Base-by-base conservation (phyloP, 2,888 invertebrate genomes). In the Elegia similella region DNA sequence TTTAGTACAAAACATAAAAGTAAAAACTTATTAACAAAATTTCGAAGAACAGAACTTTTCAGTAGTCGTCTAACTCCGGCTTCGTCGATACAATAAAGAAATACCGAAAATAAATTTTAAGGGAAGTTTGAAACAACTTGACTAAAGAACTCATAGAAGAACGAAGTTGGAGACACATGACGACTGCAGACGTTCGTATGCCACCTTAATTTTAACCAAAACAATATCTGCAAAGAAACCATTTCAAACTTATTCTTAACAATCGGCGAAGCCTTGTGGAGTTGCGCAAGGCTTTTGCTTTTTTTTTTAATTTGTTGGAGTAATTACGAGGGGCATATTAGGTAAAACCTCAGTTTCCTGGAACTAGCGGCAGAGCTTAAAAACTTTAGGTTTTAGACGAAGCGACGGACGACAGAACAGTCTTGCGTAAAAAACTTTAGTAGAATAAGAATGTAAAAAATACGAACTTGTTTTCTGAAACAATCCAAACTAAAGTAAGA, bases 171-270 rank as follows among this genome's bases (percentile, higher is more conserved):
- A 34, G 15, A 32, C 50, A 50, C 50, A 50, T 34, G 50, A 10
- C 13, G 3, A 32, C 34, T 16, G 7, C 12, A 10, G 15, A 7
- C 12, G 34, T 16, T 17, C 50, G 17, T 34, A 34, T 34, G 50
- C 34, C 50, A 50, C 17, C 50, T 50, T 50, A 34, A 34, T 50
- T 38, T 50, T 50, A 50, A 42, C 34, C 48, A 12, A 34, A 16
- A 8, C 32, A 16, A 54, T 54, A 42, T 38, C 42, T 12, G 43
- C 34, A 1, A 50, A 50, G 50, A 50, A 34, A 32, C 32, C 32
- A 16, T 50, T 32, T 16, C 10, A 50, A 50, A 50, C 34, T 50
- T 50, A 38, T 16, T 12, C 7, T 12, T n/a, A 50, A 50, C 34
- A 34, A 50, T 5, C 16, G 1, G 16, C n/a, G 50, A 50, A 50